Evolutionary conservation across 92 coral and sea anemone genomes (phyloP).

Genomic region (Epizoanthus illoricatus): DNA sequence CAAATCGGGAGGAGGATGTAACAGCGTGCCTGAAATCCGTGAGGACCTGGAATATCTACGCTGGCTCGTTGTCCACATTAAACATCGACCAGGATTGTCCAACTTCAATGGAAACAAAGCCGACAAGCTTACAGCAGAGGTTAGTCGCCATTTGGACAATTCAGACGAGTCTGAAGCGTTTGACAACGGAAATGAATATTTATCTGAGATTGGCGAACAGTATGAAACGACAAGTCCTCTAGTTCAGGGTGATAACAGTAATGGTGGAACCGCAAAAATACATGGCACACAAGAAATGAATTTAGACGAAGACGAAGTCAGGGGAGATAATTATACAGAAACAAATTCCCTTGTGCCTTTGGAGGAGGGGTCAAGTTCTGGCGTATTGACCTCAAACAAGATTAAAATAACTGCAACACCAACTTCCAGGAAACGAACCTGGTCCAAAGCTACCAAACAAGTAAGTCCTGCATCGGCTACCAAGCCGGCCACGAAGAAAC

Average conservation of each 20-base stretch:
- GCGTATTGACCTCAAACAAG: slow-evolving; percentile 21
- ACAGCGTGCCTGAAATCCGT: background rate
- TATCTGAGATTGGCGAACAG: background rate
- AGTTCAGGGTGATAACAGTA: slow-evolving; percentile 17
- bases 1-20: slow-evolving; percentile 21
- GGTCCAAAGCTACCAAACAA: no score
- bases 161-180: background rate
- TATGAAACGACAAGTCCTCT: slow-evolving; percentile 10
- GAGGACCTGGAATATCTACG: slow-evolving; percentile 21
- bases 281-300: slow-evolving; percentile 16
- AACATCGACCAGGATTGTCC: slow-evolving; percentile 16
- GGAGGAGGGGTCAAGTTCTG: slow-evolving; percentile 25
- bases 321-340: slow-evolving; percentile 20
- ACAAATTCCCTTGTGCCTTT: slow-evolving; percentile 1
- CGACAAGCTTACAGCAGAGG: slow-evolving; percentile 21
- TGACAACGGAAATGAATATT: background rate
- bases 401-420: slow-evolving; percentile 17
- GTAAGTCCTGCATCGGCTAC: background rate
- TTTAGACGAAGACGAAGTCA: slow-evolving; percentile 24
- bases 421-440: no score
- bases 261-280: background rate
- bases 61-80: slow-evolving; percentile 36
- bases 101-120: slow-evolving; percentile 18
- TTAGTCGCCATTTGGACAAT: slow-evolving; percentile 6
- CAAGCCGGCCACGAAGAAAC: slow-evolving; percentile 9